Evolutionary conservation across 2,888 invertebrate genomes (phyloP), one percentile per base, ranked within the genome.

Genomic region (Caenorhabditis parvicauda): DNA sequence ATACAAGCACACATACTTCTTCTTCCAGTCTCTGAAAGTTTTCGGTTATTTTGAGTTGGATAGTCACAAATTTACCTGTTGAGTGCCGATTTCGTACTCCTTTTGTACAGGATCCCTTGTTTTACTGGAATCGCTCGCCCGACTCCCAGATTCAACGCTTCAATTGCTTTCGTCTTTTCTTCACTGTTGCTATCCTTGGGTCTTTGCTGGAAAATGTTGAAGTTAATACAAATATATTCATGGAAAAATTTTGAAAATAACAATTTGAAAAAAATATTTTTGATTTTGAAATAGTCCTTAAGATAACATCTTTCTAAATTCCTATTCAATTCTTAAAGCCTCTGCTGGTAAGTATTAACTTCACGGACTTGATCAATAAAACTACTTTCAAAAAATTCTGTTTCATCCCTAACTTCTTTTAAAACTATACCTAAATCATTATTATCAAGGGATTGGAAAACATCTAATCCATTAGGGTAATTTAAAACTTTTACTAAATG

Each of bases 1-100:
- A 77, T 92, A 89, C 22, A 98, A 84, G 0, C 94, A 92, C 17
- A 95, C 95, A 83, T 95, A 98, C 82, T 98, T 98, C 86, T 98
- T 98, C 86, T 98, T 98, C 93, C 96, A 95, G 81, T 98, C 93
- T 82, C 92, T 92, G 82, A 29, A n/a, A n/a, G n/a, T n/a, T n/a
- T n/a, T n/a, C n/a, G n/a, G n/a, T n/a, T n/a, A n/a, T 37, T 29
- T 22, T 27, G 12, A 38, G 19, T 2, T 2, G 7, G 14, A 3
- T 7, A 12, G 22, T 19, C 21, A 22, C 37, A 38, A 42, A 46
- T 47, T 37, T 17, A 64, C 60, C 70, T 57, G 51, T 70, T 68
- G 37, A 72, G 47, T n/a, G 70, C 67, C 9, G 66, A 59, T 39
- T 70, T 72, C n/a, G 67, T 63, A 42, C 70, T 66, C 75, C 91